These are phyloP conservation scores for Synanceia verrucosa DNA, from an alignment of 2,797 vertebrate genomes.

Conservation along the genomic window DNA sequence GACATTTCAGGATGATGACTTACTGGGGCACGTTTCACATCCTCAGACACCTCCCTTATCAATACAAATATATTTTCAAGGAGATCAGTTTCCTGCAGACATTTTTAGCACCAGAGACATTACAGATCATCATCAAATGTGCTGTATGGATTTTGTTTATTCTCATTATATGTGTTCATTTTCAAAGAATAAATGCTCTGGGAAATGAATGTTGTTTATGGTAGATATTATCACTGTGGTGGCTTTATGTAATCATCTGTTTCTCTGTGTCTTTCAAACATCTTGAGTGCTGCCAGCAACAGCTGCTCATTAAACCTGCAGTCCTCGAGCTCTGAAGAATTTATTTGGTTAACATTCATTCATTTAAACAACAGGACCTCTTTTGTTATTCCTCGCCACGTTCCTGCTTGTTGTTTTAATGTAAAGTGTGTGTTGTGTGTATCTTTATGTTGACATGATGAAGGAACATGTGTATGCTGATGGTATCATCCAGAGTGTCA, in stretches of 20 bases:
- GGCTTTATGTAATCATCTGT: constrained; percentile 2
- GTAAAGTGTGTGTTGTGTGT: not conserved
- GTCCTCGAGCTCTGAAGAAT: constrained; percentile 30
- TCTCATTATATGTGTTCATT: constrained; percentile 22
- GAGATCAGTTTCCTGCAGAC: not conserved
- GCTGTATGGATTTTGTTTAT: constrained; percentile 24
- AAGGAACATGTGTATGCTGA: not conserved
- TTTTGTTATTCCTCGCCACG: not conserved
- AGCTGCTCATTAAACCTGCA: constrained; percentile 76
- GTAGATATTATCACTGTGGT: not conserved
- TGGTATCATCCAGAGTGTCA: not conserved
- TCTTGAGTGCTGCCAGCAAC: constrained; percentile 67
- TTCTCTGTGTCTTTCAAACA: constrained; percentile 7
- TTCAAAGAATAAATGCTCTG: constrained; percentile 54
- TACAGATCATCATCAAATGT: constrained; percentile 4
- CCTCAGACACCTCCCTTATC: not conserved
- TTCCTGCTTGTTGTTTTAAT: not conserved
- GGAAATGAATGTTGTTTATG: constrained; percentile 10
- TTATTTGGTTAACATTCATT: constrained; percentile 33
- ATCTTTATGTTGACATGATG: not conserved
- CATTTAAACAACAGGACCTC: not conserved
- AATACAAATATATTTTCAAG: constrained; percentile 4
- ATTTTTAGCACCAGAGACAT: constrained; percentile 6
- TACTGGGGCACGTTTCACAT: not conserved
- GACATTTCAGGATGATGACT: not conserved